These are phyloP conservation scores for Lepidocyrtinus sp. DNA, from an alignment of 2,888 invertebrate species.

Conservation along the genomic window DNA sequence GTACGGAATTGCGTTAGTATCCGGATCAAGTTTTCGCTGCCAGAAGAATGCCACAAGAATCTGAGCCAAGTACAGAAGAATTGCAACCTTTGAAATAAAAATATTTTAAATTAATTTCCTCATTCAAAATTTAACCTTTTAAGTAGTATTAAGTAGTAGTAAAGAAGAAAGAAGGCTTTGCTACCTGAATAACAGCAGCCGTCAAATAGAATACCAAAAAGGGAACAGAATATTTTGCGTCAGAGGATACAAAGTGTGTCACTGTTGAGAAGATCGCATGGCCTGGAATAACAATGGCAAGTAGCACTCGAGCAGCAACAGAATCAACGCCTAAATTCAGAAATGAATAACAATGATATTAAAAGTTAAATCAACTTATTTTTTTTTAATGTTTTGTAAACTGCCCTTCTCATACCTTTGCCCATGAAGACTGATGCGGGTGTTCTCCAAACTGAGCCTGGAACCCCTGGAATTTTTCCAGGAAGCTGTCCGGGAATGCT, in stretches of 20 bases:
- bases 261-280: slow-evolving; percentile 65
- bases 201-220: slow-evolving; percentile 64
- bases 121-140: too few species aligned
- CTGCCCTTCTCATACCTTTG: slow-evolving; percentile 44
- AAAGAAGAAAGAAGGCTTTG: not conserved
- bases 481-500: slow-evolving; percentile 78
- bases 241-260: slow-evolving; percentile 63
- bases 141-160: too few species aligned
- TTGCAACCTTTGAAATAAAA: slow-evolving; percentile 75
- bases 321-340: slow-evolving; percentile 71
- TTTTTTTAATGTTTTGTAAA: too few species aligned
- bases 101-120: slow-evolving; percentile 15
- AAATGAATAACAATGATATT: slow-evolving; percentile 24
- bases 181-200: slow-evolving; percentile 68
- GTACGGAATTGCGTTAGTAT: slow-evolving; percentile 92
- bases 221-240: slow-evolving; percentile 51
- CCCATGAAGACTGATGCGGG: slow-evolving; percentile 70
- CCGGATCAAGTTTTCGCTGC: slow-evolving; percentile 86
- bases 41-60: slow-evolving; percentile 89
- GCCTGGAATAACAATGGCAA: slow-evolving; percentile 66
- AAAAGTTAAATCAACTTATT: slow-evolving; percentile 13
- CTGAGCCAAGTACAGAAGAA: slow-evolving; percentile 85
- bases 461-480: slow-evolving; percentile 59
- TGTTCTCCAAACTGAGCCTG: slow-evolving; percentile 69
- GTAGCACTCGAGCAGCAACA: slow-evolving; percentile 73